Conservation (phyloP, 1,140 invertebrate species). For the Dreissena rostriformis region DNA sequence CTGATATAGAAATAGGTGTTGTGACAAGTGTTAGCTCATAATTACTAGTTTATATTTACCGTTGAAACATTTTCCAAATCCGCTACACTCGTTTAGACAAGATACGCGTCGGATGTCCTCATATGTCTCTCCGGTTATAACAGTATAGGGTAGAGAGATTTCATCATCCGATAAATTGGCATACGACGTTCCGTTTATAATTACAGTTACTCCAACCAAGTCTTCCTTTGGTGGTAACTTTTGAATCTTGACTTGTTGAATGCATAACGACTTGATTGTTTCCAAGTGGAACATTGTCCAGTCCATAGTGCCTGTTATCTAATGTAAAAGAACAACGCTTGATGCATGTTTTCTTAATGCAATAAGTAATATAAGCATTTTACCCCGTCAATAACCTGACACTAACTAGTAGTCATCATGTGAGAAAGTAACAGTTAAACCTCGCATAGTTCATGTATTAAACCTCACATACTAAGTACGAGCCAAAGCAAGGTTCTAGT, state of each 20-base stretch:
- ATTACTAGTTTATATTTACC: not conserved
- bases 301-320: slow-evolving; percentile 20
- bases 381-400: no score
- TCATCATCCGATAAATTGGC: not conserved
- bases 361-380: no score
- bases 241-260: slow-evolving; percentile 3
- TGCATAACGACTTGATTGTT: slow-evolving; percentile 9
- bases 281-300: slow-evolving; percentile 28
- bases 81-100: slow-evolving; percentile 25
- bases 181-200: not conserved
- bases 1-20: no score
- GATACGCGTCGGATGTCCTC: not conserved
- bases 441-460: no score
- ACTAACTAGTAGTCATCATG: no score
- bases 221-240: slow-evolving; percentile 11
- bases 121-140: not conserved
- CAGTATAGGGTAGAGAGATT: not conserved
- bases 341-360: no score
- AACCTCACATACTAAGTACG: no score
- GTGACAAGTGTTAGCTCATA: no score
- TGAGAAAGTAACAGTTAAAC: no score
- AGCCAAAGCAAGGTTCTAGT: no score
- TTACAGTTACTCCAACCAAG: not conserved
- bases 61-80: slow-evolving; percentile 12
- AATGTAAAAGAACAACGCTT: not conserved